Percentiles rank a stretch among this genome's conserved stretches.
Evolutionary conservation across 2,113 vertebrate genomes (phyloP).

Genomic region (Piprites chloris): DNA sequence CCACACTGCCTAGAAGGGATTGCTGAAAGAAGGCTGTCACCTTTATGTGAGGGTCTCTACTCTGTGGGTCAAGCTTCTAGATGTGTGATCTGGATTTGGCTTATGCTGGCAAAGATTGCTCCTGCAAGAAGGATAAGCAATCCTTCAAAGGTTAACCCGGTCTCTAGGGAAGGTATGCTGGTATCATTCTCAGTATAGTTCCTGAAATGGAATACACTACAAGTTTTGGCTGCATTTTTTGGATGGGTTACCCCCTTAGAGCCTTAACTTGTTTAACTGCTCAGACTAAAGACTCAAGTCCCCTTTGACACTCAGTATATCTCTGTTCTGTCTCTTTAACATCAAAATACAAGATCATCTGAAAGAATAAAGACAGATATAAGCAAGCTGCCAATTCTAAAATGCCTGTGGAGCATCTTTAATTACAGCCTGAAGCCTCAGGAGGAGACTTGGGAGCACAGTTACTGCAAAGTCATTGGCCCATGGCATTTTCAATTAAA

Average conservation of each 20-base stretch:
- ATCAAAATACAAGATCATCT: neutral
- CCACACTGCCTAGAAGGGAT: neutral
- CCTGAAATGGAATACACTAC: neutral
- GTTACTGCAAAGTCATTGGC: slow-evolving; percentile 38
- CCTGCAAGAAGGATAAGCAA: neutral
- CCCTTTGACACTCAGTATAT: neutral
- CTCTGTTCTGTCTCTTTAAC: neutral
- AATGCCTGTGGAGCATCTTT: slow-evolving; percentile 12
- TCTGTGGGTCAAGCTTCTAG: neutral
- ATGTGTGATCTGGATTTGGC: neutral
- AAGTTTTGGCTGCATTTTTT: neutral
- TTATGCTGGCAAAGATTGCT: neutral
- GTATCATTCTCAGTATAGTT: neutral
- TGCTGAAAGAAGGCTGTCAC: neutral
- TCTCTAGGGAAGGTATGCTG: neutral
- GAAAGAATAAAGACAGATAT: slow-evolving; percentile 12
- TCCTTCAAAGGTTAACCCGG: neutral
- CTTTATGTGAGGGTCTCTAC: neutral
- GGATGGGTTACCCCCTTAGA: neutral
- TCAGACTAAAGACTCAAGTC: neutral
- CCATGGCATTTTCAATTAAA: slow-evolving; percentile 55
- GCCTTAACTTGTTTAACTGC: neutral
- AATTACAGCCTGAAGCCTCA: slow-evolving; percentile 25
- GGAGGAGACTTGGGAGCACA: slow-evolving; percentile 1
- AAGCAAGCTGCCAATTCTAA: slow-evolving; percentile 15